Evolutionary conservation across 1,140 invertebrate species (phyloP), one percentile per base, ranked within the genome.

Genomic region (Colletes latitarsis): DNA sequence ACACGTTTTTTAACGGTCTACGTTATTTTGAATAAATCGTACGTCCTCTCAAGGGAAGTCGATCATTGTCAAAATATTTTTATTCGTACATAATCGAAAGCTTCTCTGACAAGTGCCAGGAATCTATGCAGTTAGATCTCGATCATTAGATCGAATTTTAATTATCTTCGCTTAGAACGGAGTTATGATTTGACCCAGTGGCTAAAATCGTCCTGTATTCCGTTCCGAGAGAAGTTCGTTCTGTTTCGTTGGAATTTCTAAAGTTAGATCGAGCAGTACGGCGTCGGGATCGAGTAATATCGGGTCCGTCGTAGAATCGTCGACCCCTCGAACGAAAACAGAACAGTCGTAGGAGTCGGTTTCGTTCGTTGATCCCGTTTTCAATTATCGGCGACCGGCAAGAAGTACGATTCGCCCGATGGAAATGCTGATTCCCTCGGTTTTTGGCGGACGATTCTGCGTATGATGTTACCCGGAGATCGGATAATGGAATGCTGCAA

Each of bases 401-500:
- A 64, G 77, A 73, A 72, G 14, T 19, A 46, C 49, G 9, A 15
- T 9, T 43, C 15, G n/a, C 2, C 19, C n/a, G 9, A 1, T 41
- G 21, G 67, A 53, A 85, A 81, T 57, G 72, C 72, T 83, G 62
- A 77, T 85, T 41, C 60, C 55, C 57, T 17, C 17, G 57, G 68
- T 81, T 84, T 57, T 52, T 14, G 17, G 19, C 17, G 72, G 30
- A 39, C 39, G 82, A 74, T 75, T 52, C 63, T 63, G 72, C 52
- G 52, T 53, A 6, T n/a, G 17, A 71, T 69, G 43, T 17, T 19
- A 15, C 15, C 21, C 6, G 4, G 17, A 1, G 41, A 30, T 39
- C n/a, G 58, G 66, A 30, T 70, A 62, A 77, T 78, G 72, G 70
- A 82, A 66, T 64, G 83, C 67, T 57, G 63, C 19, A 30, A 6